Evolutionary conservation across 2,888 invertebrate species (phyloP), one percentile per base, ranked within the genome.

Genomic region (Epistrophella euchroma): DNA sequence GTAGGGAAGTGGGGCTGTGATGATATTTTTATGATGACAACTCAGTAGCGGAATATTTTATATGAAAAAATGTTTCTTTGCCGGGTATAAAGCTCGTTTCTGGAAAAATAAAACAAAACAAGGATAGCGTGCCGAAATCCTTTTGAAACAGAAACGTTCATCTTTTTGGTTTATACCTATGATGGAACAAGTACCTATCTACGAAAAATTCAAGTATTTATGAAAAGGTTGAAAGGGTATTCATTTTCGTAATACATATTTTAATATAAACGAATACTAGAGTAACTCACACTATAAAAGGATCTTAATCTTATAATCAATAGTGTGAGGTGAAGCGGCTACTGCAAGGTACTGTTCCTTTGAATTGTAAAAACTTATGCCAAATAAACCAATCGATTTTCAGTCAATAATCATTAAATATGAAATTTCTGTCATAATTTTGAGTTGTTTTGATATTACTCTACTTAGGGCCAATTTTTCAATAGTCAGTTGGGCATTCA

Each of bases 1-100:
- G 45, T 45, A 2, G 17, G 13, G 9, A 64, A 19, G 4, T 32
- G 10, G 58, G 56, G 52, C 45, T 80, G 62, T 77, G 68, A 80
- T 82, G 72, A 60, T 66, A 52, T 77, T 85, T 85, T 70, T 77
- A 73, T 76, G 85, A 80, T 73, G 76, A 85, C 85, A 81, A 76
- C 68, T 80, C 70, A 73, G 76, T 50, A 81, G 62, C 17, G 64
- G 43, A 50, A 62, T 52, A 50, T 22, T 68, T 52, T 52, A 75
- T 75, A 68, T 60, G 77, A 35, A 76, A 35, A 76, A 76, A 70
- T 70, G 62, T 43, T 55, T 72, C 32, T 60, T 50, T 19, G 47
- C 64, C 52, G 6, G 19, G 47, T 19, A 4, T 40, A 35, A 43
- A 25, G 58, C 73, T 70, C 43, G 56, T 62, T 64, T 62, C 7